Evolutionary conservation across 2,113 vertebrate genomes (phyloP).

Genomic region (Festucalex cinctus): DNA sequence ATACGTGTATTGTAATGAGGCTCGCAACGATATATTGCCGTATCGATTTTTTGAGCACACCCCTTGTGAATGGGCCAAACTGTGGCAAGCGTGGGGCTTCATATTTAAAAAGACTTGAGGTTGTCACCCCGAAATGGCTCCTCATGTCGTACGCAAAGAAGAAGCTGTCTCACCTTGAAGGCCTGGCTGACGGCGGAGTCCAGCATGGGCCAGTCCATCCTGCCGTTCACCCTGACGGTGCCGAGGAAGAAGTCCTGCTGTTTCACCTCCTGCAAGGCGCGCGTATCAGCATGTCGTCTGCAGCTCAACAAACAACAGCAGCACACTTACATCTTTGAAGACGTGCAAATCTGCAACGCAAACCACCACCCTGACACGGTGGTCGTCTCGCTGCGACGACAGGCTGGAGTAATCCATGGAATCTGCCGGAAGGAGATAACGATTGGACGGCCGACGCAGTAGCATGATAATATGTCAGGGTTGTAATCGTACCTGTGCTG

Average conservation of each 20-base stretch:
- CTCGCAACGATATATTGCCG: too few species aligned
- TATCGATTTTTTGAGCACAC: too few species aligned
- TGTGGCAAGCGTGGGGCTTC: not conserved
- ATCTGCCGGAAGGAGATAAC: slow-evolving; percentile 55
- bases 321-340: slow-evolving; percentile 86
- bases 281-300: not conserved
- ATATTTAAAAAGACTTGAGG: not conserved
- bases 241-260: slow-evolving; percentile 94
- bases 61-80: not conserved
- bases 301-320: not conserved
- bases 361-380: slow-evolving; percentile 83
- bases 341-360: slow-evolving; percentile 85
- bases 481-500: slow-evolving; percentile 75
- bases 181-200: slow-evolving; percentile 90
- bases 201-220: slow-evolving; percentile 90
- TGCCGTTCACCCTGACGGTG: slow-evolving; percentile 83
- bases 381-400: slow-evolving; percentile 82
- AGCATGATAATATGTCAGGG: not conserved
- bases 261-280: slow-evolving; percentile 81
- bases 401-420: slow-evolving; percentile 72
- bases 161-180: slow-evolving; percentile 80
- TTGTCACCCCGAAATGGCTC: not conserved
- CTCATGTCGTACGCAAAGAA: not conserved
- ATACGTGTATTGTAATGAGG: too few species aligned
- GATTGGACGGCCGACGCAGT: not conserved